Evolutionary conservation across 2,113 vertebrate species (phyloP), one percentile per base, ranked within the genome.

Genomic region (Mormyrus lacerda): DNA sequence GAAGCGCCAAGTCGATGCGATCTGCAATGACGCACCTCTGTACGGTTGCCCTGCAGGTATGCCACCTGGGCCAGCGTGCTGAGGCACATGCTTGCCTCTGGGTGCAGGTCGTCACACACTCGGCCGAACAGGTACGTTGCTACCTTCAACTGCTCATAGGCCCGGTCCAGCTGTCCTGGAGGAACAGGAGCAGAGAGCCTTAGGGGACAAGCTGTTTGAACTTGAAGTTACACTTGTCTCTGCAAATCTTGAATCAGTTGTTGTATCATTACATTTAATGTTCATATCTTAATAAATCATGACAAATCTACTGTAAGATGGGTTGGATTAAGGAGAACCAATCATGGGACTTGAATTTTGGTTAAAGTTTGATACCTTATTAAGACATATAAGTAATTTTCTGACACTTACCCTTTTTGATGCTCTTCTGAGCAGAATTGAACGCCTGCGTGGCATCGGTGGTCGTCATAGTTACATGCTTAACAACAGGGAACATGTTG

Each of bases 401-500:
- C 61, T 11, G 10, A 31, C 73, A 84, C 7, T 47, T 79, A 97
- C 96, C 96, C 92, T 97, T 96, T 89, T 96, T 92, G 69, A 97
- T 89, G 90, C 89, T 95, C 58, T 85, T 93, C 90, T 95, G 93
- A 76, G 95, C 96, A 39, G 94, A 93, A 15, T 17, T 39, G 39
- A 93, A 93, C 5, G 93, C 90, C 58, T 89, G 92, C 4, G 93
- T 93, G 58, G 95, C 96, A 89, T 96, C 96, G 2, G 53, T 89
- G 50, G 91, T 93, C 9, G 92, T 91, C 89, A 95, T 95, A 88
- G 91, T 87, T 65, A 96, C n/a, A 42, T 96, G 95, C 90, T 97
- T 97, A 90, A 97, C 91, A n/a, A 97, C 88, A 19, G 96, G 96
- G 87, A 96, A 94, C 87, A 97, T 93, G 93, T 96, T 96, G 48